These are phyloP conservation scores for Drosophila percnosoma DNA, from an alignment of 2,888 invertebrate species.

Conservation along the genomic window DNA sequence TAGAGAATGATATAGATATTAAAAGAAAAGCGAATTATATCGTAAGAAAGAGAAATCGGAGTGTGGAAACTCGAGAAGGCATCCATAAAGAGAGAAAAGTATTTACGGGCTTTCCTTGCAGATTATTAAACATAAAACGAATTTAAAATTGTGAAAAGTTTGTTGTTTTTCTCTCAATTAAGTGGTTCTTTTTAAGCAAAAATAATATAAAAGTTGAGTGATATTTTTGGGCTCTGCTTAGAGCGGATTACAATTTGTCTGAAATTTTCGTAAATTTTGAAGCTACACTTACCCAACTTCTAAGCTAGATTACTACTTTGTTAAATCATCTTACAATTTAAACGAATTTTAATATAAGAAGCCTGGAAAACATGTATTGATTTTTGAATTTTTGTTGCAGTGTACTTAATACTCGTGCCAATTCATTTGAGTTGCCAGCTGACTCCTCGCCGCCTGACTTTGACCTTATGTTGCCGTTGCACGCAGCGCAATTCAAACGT, in stretches of 20 bases:
- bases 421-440: constrained; percentile 82
- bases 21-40: background rate
- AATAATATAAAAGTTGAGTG: background rate
- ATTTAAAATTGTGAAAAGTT: background rate
- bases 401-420: constrained; percentile 55
- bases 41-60: background rate
- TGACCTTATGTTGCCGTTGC: constrained; percentile 83
- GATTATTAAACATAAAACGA: background rate
- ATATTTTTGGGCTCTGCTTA: background rate
- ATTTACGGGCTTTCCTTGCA: background rate
- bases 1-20: background rate
- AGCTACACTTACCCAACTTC: background rate
- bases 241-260: accelerated
- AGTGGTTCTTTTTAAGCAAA: background rate
- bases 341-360: background rate
- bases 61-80: accelerated
- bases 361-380: background rate
- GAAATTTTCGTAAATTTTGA: accelerated
- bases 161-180: background rate
- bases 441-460: constrained; percentile 67
- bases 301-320: background rate
- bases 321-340: background rate
- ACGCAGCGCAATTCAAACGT: constrained; percentile 82
- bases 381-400: constrained; percentile 1
- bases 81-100: background rate